Conservation (phyloP, 1,140 invertebrate species). For the Gryllus bimaculatus region DNA sequence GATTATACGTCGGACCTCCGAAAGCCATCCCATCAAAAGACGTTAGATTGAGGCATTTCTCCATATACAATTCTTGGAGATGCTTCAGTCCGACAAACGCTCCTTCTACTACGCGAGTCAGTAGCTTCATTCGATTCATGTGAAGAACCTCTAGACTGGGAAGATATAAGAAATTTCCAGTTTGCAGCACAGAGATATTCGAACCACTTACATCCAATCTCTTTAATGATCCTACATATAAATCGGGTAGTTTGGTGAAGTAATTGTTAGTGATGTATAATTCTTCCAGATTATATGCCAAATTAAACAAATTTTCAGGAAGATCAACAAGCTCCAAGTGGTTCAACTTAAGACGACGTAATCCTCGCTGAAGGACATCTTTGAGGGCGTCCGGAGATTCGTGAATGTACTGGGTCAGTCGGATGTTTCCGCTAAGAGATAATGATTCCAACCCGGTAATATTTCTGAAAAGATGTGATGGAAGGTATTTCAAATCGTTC, state of each 20-base stretch:
- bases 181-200: background rate
- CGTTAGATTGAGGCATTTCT: background rate
- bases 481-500: background rate
- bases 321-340: background rate
- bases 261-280: conserved; percentile 11
- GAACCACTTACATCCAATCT: background rate
- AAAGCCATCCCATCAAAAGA: background rate
- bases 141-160: conserved; percentile 5
- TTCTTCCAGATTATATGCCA: background rate
- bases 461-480: background rate
- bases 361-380: background rate
- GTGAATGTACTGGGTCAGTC: background rate
- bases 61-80: conserved; percentile 10
- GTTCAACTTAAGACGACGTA: background rate
- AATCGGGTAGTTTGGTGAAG: background rate
- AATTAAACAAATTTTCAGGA: conserved; percentile 9
- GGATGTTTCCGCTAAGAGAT: background rate
- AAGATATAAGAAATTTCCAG: conserved; percentile 8
- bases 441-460: conserved; percentile 2
- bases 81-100: conserved; percentile 12
- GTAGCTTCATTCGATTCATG: conserved; percentile 5
- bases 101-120: background rate
- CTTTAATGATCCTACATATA: background rate
- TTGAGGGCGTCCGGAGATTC: background rate
- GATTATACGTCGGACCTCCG: background rate